Base-by-base conservation (phyloP, 2,797 vertebrate genomes). In the Pangasius macronema region DNA sequence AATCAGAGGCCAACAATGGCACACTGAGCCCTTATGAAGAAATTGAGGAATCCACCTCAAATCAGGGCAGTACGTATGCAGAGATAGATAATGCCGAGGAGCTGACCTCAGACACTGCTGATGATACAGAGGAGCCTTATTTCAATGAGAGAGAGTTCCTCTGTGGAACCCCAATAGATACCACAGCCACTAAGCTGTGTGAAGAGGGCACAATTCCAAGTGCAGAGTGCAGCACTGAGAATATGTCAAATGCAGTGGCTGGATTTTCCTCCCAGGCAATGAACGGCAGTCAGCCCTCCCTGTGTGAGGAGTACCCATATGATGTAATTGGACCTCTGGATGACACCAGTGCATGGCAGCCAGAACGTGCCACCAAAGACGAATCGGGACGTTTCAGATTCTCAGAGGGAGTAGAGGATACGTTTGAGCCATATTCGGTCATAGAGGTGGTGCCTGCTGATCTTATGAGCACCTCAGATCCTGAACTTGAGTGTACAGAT, bases 341-440 rank as follows among this genome's bases (percentile, higher is more conserved):
- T 77, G 94, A 95, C 79, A 94, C 91, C 16, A 95, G 93, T 77
- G 94, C 93, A 11, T 96, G 96, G 95, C 95, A 96, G 90, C 94
- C 95, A n/a, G 95, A 95, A 84, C 91, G 96, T 49, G 95, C 95
- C 87, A 96, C 95, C 84, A 96, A 95, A 92, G 95, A 96, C 79
- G 82, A 88, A 59, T 95, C 95, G 0, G 95, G 95, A 30, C 94
- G 95, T 83, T 96, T 96, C 73, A 92, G 94, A 42, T 95, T 96
- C 88, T 94, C 94, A 3, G 93, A 95, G 76, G 95, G 95, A 90
- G 95, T 91, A 0, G 95, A 95, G 87, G 95, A 96, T 84, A 92
- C 93, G 70, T 96, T 95, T 83, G 95, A 95, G 83, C 95, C 96
- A 72, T 96, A 96, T 87, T 94, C 96, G 0, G 94, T 96, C 90